Percentiles rank a stretch among this genome's conserved stretches.
phyloP scores from a whole-genome alignment of 1,140 invertebrate genomes.

The Schlechtendalia chinensis region DNA sequence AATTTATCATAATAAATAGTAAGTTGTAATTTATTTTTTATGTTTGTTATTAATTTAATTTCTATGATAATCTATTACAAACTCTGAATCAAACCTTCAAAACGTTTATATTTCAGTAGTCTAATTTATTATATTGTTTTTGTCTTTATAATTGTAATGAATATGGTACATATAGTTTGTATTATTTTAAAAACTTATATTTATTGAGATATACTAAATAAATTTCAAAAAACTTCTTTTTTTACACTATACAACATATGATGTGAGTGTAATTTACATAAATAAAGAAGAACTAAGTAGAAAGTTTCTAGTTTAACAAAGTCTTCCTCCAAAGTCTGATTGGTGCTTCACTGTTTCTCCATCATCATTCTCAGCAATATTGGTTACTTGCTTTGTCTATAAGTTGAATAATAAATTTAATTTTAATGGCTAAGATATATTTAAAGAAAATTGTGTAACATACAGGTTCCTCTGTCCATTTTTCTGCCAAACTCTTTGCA shows the following conservation, averaged over 20 bases:
- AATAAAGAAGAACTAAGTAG: not conserved
- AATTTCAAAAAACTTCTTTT: not conserved
- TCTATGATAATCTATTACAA: too few relatives aligned
- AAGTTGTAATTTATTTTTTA: too few relatives aligned
- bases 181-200: not conserved
- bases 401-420: not conserved
- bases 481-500: slow-evolving; percentile 68
- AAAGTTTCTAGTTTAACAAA: slow-evolving; percentile 13
- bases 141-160: too few relatives aligned
- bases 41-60: too few relatives aligned
- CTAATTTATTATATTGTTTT: too few relatives aligned
- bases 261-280: not conserved
- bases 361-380: not conserved
- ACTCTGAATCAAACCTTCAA: too few relatives aligned
- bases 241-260: not conserved
- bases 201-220: not conserved
- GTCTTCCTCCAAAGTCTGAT: slow-evolving; percentile 30
- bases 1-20: too few relatives aligned
- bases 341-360: not conserved
- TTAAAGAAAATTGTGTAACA: not conserved
- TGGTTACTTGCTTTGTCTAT: not conserved
- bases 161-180: too few relatives aligned
- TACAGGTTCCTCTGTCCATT: slow-evolving; percentile 26
- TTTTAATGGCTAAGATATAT: not conserved
- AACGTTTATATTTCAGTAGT: too few relatives aligned